Percentiles rank a stretch among this genome's conserved stretches.
These are phyloP conservation scores for Sterrhoptilus dennistouni DNA, from an alignment of 2,113 vertebrate species.

Conservation along the genomic window DNA sequence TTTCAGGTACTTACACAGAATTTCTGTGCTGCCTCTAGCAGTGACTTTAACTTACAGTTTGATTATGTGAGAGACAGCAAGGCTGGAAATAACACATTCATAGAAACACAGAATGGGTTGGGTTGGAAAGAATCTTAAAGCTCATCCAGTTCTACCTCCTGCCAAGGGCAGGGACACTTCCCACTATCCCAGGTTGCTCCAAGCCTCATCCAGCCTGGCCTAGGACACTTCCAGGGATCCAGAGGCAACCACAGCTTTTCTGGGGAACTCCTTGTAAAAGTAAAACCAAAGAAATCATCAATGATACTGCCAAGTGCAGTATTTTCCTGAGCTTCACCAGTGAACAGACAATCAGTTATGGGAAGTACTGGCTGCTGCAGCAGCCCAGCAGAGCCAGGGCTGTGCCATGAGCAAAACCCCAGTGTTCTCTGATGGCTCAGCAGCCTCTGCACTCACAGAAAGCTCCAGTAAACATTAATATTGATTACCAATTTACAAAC, in stretches of 20 bases:
- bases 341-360: not conserved
- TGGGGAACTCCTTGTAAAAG: not conserved
- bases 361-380: not conserved
- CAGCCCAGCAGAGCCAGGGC: not conserved
- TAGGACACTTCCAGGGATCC: not conserved
- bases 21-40: not conserved
- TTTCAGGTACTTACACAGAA: not conserved
- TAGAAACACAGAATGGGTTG: not conserved
- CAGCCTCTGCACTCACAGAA: not conserved
- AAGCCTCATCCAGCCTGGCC: fast-evolving
- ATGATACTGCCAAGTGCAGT: not conserved
- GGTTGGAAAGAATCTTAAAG: not conserved
- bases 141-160: not conserved
- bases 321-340: not conserved
- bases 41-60: not conserved
- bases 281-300: not conserved
- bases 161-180: not conserved
- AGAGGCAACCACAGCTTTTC: not conserved
- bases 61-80: not conserved
- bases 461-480: not conserved
- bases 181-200: fast-evolving
- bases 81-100: not conserved
- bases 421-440: not conserved
- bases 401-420: not conserved
- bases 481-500: not conserved